Base-by-base conservation (phyloP, 2,888 invertebrate genomes). In the Saturnia japonica region DNA sequence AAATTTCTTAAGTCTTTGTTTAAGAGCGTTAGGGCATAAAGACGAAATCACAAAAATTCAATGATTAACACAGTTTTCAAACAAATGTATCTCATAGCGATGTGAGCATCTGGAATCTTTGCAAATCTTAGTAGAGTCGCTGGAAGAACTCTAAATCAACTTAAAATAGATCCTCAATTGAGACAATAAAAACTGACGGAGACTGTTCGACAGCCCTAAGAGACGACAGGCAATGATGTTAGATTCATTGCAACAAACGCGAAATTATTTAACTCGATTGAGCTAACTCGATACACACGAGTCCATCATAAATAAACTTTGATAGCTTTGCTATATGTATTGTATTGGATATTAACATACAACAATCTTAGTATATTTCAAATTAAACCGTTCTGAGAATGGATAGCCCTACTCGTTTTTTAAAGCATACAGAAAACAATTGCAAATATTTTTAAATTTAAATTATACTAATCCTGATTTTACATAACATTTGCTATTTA, bases 211-310 rank as follows among this genome's bases (percentile, higher is more conserved):
- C 57, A 60, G 19, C 57, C 57, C 57, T 60, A 25, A 28, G 14
- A 60, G 6, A 25, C 47, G 47, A 51, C 25, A 14, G 4, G 57
- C 57, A 60, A 28, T 60, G 28, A 60, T 60, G 25, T 68, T 42
- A 71, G 70, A 72, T 77, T 73, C 73, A 73, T 72, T 75, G 70
- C 74, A 76, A 75, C 77, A 72, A 42, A 73, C 74, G 76, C 74
- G 69, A 76, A 77, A 77, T 76, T 77, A 79, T 81, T 81, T 79
- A 77, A 74, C 74, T 71, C 40, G 66, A 66, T 70, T 66, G 47
- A 76, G 75, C 70, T 75, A 77, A 75, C 75, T 74, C 70, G 68
- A 74, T 72, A 70, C 40, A 67, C 57, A 67, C 66, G 66, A 70
- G 25, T 70, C 51, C 54, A 40, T 16, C 51, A 66, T 70, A 66